A percentile compares a stretch with the other conserved stretches of the same genome.
Evolutionary conservation across 2,888 invertebrate genomes (phyloP).

Genomic region (Brassicogethes aeneus): DNA sequence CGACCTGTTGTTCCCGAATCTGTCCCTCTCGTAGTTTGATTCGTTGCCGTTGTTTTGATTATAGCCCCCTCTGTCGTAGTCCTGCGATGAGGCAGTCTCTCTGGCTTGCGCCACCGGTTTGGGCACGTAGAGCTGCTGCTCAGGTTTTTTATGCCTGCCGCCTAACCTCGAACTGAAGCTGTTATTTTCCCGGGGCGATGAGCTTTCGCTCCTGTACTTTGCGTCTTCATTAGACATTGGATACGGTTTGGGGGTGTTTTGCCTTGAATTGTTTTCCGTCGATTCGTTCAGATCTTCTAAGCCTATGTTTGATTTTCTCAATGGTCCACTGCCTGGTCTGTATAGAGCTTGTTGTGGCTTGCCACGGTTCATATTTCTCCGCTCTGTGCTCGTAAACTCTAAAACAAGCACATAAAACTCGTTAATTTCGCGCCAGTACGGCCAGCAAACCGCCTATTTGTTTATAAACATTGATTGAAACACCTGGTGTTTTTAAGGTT

Average conservation of each 20-base stretch:
- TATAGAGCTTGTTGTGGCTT: slow-evolving; percentile 65
- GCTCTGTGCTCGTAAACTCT: slow-evolving; percentile 18
- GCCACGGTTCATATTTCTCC: slow-evolving; percentile 44
- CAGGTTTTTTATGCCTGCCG: slow-evolving; percentile 42
- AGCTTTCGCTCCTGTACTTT: slow-evolving; percentile 25
- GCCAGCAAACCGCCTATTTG: slow-evolving; percentile 17
- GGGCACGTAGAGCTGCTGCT: slow-evolving; percentile 47
- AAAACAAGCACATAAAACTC: too few species aligned
- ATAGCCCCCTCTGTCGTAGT: slow-evolving; percentile 8
- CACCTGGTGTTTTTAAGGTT: slow-evolving; percentile 19
- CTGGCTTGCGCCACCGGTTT: slow-evolving; percentile 24
- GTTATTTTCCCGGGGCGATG: slow-evolving; percentile 28
- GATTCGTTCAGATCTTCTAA: slow-evolving; percentile 51
- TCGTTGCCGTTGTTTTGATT: slow-evolving; percentile 12
- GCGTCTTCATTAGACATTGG: slow-evolving; percentile 15
- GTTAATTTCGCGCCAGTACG: too few species aligned
- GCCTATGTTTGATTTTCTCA: slow-evolving; percentile 56
- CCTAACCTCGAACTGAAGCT: slow-evolving; percentile 19
- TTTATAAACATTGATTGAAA: slow-evolving; percentile 25
- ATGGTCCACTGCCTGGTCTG: slow-evolving; percentile 67
- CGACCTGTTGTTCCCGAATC: slow-evolving; percentile 15
- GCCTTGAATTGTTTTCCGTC: slow-evolving; percentile 28
- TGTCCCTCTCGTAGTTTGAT: slow-evolving; percentile 15
- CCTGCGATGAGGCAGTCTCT: slow-evolving; percentile 15
- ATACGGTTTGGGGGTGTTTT: slow-evolving; percentile 19